These are phyloP conservation scores for Colostygia pectinataria DNA, from an alignment of 2,888 invertebrate genomes.

Conservation along the genomic window DNA sequence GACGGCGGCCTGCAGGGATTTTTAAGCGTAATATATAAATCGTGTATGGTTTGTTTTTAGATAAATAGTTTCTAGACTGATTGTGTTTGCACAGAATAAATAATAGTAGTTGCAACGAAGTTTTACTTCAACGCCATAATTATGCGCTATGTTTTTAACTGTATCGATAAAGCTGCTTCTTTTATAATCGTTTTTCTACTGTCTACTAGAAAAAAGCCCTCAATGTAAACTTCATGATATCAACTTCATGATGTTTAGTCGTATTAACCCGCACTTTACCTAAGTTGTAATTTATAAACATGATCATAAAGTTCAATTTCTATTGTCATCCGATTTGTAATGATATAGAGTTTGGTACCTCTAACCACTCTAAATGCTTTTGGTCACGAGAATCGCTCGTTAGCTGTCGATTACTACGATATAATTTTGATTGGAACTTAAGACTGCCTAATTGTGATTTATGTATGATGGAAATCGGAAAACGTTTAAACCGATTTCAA, in stretches of 20 bases:
- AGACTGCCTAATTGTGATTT: conserved; percentile 25
- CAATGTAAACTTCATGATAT: too few relatives aligned
- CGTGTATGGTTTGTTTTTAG: too few relatives aligned
- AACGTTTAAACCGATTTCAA: conserved; percentile 5
- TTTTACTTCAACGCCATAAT: not conserved
- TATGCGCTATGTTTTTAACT: too few relatives aligned
- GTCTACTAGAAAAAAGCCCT: too few relatives aligned
- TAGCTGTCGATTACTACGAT: conserved; percentile 44
- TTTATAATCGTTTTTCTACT: too few relatives aligned
- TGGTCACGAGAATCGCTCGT: conserved; percentile 46
- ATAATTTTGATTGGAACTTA: conserved; percentile 34
- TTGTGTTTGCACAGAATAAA: not conserved
- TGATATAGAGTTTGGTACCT: not conserved
- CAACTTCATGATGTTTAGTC: too few relatives aligned
- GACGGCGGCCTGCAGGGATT: too few relatives aligned
- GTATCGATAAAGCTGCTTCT: too few relatives aligned
- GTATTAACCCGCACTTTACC: too few relatives aligned
- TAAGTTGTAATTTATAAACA: not conserved
- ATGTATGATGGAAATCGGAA: conserved; percentile 17
- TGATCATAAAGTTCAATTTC: conserved; percentile 3
- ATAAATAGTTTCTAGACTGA: not conserved
- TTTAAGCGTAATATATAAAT: too few relatives aligned
- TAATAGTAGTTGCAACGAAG: not conserved
- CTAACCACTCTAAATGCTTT: conserved; percentile 17
- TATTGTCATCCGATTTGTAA: not conserved